phyloP scores from a whole-genome alignment of 2,797 vertebrate species.

The Iguana delicatissima region DNA sequence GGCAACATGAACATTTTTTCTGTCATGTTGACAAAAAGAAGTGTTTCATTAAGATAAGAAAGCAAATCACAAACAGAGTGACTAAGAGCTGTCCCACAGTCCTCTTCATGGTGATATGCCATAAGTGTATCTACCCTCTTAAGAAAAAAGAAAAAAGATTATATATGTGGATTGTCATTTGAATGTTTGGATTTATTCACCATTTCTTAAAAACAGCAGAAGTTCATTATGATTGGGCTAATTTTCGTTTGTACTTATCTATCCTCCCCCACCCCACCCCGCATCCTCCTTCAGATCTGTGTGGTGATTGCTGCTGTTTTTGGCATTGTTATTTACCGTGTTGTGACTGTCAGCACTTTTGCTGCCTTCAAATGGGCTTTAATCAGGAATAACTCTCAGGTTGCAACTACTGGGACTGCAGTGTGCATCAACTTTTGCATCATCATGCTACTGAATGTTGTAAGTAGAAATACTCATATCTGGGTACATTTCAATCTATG shows the following conservation, averaged over 20 bases:
- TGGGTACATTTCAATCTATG: background rate
- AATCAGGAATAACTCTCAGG: slow-evolving; percentile 96
- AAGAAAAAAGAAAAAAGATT: slow-evolving; percentile 16
- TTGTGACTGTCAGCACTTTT: slow-evolving; percentile 95
- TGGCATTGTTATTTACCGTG: slow-evolving; percentile 94
- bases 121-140: background rate
- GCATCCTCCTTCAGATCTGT: slow-evolving; percentile 82
- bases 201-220: slow-evolving; percentile 17
- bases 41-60: background rate
- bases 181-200: background rate
- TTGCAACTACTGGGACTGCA: slow-evolving; percentile 93
- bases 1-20: background rate
- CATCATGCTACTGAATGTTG: slow-evolving; percentile 95
- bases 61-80: background rate
- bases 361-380: slow-evolving; percentile 95
- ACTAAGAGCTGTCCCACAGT: background rate
- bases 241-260: slow-evolving; percentile 51
- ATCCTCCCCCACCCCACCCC: slow-evolving; percentile 18
- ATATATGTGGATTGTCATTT: background rate
- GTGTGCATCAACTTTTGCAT: slow-evolving; percentile 97
- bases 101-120: background rate
- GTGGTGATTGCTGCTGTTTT: slow-evolving; percentile 95
- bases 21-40: background rate
- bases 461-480: slow-evolving; percentile 72
- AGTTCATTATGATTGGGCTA: background rate